A percentile compares a stretch with the other conserved stretches of the same genome.
Evolutionary conservation across 1,140 invertebrate genomes (phyloP).

Genomic region (Ceratoteleas bidentatus): DNA sequence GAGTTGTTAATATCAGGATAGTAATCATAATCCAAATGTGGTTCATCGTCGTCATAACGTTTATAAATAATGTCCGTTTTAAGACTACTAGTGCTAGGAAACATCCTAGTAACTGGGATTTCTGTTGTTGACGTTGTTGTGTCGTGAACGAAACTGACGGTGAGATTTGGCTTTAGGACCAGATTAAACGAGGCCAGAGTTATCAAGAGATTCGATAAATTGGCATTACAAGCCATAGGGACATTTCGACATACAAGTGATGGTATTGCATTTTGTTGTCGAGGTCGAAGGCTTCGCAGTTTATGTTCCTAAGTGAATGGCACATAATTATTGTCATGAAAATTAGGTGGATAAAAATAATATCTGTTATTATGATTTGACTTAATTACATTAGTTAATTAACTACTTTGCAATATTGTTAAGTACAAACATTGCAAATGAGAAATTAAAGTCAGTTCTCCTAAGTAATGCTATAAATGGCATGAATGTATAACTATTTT

Average conservation of each 20-base stretch:
- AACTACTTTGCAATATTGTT: no score
- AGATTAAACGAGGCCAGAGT: conserved; percentile 72
- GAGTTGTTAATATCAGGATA: conserved; percentile 35
- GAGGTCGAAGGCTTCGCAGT: conserved; percentile 81
- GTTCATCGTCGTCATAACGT: conserved; percentile 45
- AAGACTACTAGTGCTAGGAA: conserved; percentile 7
- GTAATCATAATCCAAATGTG: conserved; percentile 67
- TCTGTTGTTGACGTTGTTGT: conserved; percentile 16
- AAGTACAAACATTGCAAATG: no score
- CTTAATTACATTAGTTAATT: no score
- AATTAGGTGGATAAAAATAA: background rate
- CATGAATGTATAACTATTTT: no score
- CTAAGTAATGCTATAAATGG: no score
- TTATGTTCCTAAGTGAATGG: conserved; percentile 75
- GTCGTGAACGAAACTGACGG: conserved; percentile 25
- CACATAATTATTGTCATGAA: background rate
- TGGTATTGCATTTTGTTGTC: conserved; percentile 66
- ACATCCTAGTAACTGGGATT: conserved; percentile 19
- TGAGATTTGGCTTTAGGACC: conserved; percentile 69
- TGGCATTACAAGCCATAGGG: conserved; percentile 58
- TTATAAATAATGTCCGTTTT: conserved; percentile 17
- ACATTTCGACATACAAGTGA: conserved; percentile 60
- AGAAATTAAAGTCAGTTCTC: no score
- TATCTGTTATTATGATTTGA: no score
- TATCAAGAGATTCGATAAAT: conserved; percentile 46